phyloP scores from a whole-genome alignment of 2,888 invertebrate genomes.

The Folsomia candida region DNA sequence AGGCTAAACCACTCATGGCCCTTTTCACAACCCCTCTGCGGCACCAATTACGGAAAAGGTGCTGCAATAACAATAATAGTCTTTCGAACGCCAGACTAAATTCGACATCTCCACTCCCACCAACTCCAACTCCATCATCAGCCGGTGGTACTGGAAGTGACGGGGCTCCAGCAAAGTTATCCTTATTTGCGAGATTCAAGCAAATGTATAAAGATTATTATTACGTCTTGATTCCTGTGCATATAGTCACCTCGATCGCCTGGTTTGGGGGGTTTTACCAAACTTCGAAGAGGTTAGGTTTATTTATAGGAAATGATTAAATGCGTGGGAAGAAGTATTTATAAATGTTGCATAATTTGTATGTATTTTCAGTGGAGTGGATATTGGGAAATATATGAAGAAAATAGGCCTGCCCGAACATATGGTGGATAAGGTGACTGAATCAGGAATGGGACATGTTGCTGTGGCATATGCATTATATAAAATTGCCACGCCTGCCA shows the following conservation, averaged over 20 bases:
- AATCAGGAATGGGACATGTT: slow-evolving; percentile 80
- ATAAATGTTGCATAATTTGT: not conserved
- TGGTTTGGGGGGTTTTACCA: slow-evolving; percentile 90
- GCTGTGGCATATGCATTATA: slow-evolving; percentile 89
- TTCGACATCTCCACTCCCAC: not conserved
- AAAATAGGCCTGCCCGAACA: slow-evolving; percentile 73
- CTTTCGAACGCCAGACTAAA: not conserved
- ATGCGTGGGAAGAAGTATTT: too few species aligned
- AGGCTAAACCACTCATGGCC: not conserved
- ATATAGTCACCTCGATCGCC: slow-evolving; percentile 77
- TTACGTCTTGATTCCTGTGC: slow-evolving; percentile 90
- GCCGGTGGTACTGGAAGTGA: not conserved
- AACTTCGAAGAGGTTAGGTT: slow-evolving; percentile 72
- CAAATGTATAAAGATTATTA: slow-evolving; percentile 92
- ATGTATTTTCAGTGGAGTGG: slow-evolving; percentile 76
- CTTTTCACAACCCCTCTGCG: not conserved
- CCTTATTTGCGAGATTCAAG: slow-evolving; percentile 78
- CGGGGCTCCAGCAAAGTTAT: slow-evolving; percentile 56
- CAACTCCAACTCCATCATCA: slow-evolving; percentile 7
- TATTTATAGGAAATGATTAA: not conserved
- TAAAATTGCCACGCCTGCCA: slow-evolving; percentile 84
- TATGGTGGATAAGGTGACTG: slow-evolving; percentile 70
- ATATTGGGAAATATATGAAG: slow-evolving; percentile 77
- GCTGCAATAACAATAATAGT: not conserved
- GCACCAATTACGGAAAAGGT: not conserved